A percentile compares a stretch with the other conserved stretches of the same genome.
Conservation (phyloP, 2,888 invertebrate species). For the Tetheella fluctuosa region DNA sequence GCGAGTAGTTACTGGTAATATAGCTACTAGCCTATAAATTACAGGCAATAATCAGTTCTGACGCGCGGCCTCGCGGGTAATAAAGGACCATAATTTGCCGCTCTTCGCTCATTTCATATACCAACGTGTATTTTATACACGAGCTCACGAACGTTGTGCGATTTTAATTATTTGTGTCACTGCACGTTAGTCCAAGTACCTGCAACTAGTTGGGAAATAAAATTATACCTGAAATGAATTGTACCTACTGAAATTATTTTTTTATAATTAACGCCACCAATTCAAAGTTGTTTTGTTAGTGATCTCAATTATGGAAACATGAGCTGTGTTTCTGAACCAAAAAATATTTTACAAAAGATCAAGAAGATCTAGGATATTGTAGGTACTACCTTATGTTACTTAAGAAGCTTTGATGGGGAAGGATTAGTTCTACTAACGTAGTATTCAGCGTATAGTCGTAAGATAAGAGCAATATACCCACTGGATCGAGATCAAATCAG, state of each 20-base stretch:
- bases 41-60: conserved; percentile 12
- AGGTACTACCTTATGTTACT: too few relatives aligned
- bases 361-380: too few relatives aligned
- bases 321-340: too few relatives aligned
- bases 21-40: conserved; percentile 8
- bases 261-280: background rate
- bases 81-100: conserved; percentile 12
- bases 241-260: background rate
- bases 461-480: conserved; percentile 20
- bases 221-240: background rate
- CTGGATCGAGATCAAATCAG: conserved; percentile 42
- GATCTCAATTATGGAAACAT: too few relatives aligned
- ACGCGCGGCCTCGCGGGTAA: conserved; percentile 2
- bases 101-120: conserved; percentile 16
- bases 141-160: conserved; percentile 16
- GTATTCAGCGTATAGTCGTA: conserved; percentile 8
- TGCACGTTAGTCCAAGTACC: conserved; percentile 10
- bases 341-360: too few relatives aligned
- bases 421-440: too few relatives aligned
- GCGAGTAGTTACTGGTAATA: background rate
- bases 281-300: too few relatives aligned
- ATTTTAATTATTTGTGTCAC: conserved; percentile 20
- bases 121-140: conserved; percentile 12
- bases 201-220: conserved; percentile 4
- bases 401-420: too few relatives aligned